Conservation (phyloP, 2,888 invertebrate genomes). For the Melanargia galathea region DNA sequence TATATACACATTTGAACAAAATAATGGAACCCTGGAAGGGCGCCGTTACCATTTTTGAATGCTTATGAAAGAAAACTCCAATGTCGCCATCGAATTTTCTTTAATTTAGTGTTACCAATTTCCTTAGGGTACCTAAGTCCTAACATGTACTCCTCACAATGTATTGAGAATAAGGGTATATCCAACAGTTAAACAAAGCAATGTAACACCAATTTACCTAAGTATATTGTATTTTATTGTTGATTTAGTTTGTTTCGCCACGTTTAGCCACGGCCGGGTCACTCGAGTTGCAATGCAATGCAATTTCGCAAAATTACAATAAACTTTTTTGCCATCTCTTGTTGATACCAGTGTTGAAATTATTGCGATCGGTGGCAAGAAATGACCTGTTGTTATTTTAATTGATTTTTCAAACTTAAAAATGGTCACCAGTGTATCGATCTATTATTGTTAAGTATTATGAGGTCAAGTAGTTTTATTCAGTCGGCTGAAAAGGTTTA, state of each 20-base stretch:
- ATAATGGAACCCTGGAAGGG: too few relatives aligned
- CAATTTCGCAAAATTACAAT: constrained; percentile 33
- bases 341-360: constrained; percentile 22
- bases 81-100: too few relatives aligned
- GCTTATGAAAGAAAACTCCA: too few relatives aligned
- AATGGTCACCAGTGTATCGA: neutral
- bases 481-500: neutral
- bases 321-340: constrained; percentile 32
- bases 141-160: too few relatives aligned
- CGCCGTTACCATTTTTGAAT: too few relatives aligned
- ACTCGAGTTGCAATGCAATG: constrained; percentile 18
- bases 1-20: too few relatives aligned
- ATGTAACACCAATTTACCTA: constrained; percentile 27
- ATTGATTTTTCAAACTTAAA: constrained; percentile 22
- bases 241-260: constrained; percentile 25
- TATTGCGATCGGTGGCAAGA: constrained; percentile 25
- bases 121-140: too few relatives aligned
- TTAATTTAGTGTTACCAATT: too few relatives aligned
- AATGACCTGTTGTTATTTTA: constrained; percentile 21
- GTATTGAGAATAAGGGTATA: too few relatives aligned
- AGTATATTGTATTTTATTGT: constrained; percentile 14
- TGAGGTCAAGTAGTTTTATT: neutral
- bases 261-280: constrained; percentile 22
- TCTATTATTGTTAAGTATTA: neutral
- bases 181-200: constrained; percentile 5